phyloP scores from a whole-genome alignment of 1,140 invertebrate species.

The Drosophila tsacasi region DNA sequence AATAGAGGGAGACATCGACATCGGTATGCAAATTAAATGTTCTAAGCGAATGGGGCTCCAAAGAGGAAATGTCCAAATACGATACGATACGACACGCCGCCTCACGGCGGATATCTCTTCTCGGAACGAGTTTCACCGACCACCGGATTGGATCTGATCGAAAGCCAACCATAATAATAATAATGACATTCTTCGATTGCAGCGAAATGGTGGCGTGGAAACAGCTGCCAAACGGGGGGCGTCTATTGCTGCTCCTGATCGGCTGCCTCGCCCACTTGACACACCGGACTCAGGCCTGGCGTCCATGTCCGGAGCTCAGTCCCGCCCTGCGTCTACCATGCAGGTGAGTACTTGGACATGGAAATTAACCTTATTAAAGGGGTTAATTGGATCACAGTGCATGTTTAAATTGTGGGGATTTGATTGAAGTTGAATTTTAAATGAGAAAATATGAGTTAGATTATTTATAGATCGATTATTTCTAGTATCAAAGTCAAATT shows the following conservation, averaged over 20 bases:
- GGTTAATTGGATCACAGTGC: background rate
- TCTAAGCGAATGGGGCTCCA: slow-evolving; percentile 47
- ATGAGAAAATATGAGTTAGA: background rate
- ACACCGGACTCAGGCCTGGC: slow-evolving; percentile 72
- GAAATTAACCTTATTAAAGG: background rate
- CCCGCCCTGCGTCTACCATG: slow-evolving; percentile 82
- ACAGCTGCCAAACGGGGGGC: slow-evolving; percentile 52
- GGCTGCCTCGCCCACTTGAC: slow-evolving; percentile 54
- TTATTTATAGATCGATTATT: background rate
- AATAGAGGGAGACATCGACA: slow-evolving; percentile 41
- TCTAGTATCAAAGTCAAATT: too few species aligned
- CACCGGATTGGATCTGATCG: slow-evolving; percentile 4
- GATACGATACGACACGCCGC: slow-evolving; percentile 14
- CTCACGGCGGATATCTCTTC: slow-evolving; percentile 38
- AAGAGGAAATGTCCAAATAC: slow-evolving; percentile 81
- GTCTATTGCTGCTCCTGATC: slow-evolving; percentile 49
- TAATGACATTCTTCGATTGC: slow-evolving; percentile 51
- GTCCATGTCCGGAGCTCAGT: slow-evolving; percentile 84
- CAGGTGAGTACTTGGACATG: slow-evolving; percentile 66
- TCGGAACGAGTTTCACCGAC: slow-evolving; percentile 53
- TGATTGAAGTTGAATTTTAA: background rate
- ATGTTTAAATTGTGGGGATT: background rate
- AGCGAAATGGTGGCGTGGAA: slow-evolving; percentile 69
- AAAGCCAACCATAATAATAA: slow-evolving; percentile 22
- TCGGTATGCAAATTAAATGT: slow-evolving; percentile 73